phyloP scores from a whole-genome alignment of 2,113 vertebrate genomes.

The Syrmaticus mikado region DNA sequence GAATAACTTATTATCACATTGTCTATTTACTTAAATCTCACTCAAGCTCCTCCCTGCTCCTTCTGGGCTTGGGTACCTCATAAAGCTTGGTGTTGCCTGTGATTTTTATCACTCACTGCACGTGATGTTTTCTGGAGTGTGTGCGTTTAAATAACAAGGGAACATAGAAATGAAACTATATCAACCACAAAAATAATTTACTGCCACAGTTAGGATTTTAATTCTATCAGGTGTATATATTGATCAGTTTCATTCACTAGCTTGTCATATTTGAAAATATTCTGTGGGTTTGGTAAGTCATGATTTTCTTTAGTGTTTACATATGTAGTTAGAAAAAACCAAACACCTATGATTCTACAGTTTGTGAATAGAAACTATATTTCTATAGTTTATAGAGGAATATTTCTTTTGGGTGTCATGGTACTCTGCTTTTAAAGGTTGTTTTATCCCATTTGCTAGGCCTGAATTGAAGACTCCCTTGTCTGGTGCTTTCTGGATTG shows the following conservation, averaged over 20 bases:
- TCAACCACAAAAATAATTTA: background rate
- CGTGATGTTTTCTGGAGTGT: conserved; percentile 7
- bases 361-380: background rate
- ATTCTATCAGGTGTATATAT: background rate
- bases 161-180: background rate
- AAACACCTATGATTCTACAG: rapidly evolving
- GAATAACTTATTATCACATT: conserved; percentile 23
- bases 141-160: background rate
- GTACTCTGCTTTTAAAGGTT: background rate
- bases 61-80: conserved; percentile 1
- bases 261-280: background rate
- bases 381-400: too few species aligned
- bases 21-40: background rate
- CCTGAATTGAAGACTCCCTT: background rate
- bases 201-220: background rate
- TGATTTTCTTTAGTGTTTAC: background rate
- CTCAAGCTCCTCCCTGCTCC: background rate
- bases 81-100: background rate
- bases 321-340: background rate
- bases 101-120: conserved; percentile 2
- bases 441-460: background rate
- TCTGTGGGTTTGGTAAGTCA: background rate
- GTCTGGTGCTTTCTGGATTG: background rate
- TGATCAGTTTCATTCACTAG: background rate
- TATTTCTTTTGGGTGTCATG: background rate